A percentile compares a stretch with the other conserved stretches of the same genome.
phyloP scores from a whole-genome alignment of 2,113 vertebrate genomes.

The Cyanocitta stelleri region DNA sequence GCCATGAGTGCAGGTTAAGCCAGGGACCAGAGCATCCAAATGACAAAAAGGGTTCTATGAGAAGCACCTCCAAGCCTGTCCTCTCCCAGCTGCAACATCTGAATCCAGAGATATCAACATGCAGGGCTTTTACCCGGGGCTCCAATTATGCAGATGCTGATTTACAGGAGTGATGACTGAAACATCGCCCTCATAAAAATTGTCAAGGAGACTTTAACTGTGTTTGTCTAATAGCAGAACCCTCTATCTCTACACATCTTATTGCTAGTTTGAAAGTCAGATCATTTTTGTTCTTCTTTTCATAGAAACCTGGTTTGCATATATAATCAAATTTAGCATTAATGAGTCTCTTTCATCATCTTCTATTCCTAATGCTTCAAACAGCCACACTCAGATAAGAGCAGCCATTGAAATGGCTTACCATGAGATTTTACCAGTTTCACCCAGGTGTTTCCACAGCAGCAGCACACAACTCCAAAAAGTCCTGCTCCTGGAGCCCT shows the following conservation, averaged over 20 bases:
- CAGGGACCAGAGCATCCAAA: background rate
- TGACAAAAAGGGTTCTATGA: background rate
- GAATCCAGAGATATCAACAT: background rate
- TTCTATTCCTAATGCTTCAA: background rate
- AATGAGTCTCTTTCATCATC: constrained; percentile 26
- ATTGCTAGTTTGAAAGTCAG: constrained; percentile 54
- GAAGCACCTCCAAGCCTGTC: background rate
- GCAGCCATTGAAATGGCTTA: background rate
- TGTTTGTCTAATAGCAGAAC: background rate
- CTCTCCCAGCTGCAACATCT: background rate
- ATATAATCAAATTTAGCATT: constrained; percentile 49
- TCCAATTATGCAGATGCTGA: constrained; percentile 50
- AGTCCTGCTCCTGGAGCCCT: background rate
- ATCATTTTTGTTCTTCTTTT: constrained; percentile 46
- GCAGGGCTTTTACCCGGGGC: background rate
- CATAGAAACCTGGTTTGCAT: constrained; percentile 48
- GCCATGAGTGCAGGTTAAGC: background rate
- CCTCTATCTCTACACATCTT: background rate
- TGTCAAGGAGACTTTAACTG: background rate
- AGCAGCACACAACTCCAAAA: background rate
- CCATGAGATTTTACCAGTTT: background rate
- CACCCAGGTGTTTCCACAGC: background rate
- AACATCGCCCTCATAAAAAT: constrained; percentile 30
- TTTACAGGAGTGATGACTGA: constrained; percentile 34
- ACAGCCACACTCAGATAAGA: background rate